Base-by-base conservation (phyloP, 2,113 vertebrate genomes). In the Osmerus mordax region DNA sequence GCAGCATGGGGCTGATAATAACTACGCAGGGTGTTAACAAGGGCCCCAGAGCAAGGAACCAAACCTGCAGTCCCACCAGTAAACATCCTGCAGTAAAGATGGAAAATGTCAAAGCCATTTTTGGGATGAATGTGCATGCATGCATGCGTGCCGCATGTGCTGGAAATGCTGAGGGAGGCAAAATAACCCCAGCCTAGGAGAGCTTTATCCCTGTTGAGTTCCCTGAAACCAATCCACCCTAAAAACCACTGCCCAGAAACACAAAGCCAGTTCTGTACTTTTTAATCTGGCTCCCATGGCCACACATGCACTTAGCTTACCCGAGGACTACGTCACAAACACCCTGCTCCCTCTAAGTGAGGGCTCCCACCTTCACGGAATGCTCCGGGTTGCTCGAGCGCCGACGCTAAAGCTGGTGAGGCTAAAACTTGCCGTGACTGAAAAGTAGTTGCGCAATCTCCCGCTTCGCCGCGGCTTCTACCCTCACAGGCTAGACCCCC, bases 71-170 rank as follows among this genome's bases (percentile, higher is more conserved):
- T 78, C 81, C 60, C 74, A 54, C 74, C 81, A 70, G 86, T 80
- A 83, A 87, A 89, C 84, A 87, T 89, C 86, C 86, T 87, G 87
- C 85, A 77, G 84, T 86, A 84, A 87, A 86, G 74, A 55, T 82
- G 73, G 78, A 79, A 89, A 56, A 56, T 19, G 55, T 18, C 4
- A 18, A 18, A 19, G 41, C 41, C 18, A 0, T 56, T 56, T 56
- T 18, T 18, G 15, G 55, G 16, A 56, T 18, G 55, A 56, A 56
- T 6, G 55, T 56, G 55, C n/a, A 47, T 47, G 41, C 9, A 2
- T 47, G 41, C 41, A 11, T 47, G 41, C 8, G 41, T 47, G 41
- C 5, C 41, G 9, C 9, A 7, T 47, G 41, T 47, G 41, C 41
- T 47, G 41, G 7, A 9, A 11, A 7, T 47, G 7, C 32, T 41